phyloP scores from a whole-genome alignment of 2,888 invertebrate species.

The Diplolepis rosae region DNA sequence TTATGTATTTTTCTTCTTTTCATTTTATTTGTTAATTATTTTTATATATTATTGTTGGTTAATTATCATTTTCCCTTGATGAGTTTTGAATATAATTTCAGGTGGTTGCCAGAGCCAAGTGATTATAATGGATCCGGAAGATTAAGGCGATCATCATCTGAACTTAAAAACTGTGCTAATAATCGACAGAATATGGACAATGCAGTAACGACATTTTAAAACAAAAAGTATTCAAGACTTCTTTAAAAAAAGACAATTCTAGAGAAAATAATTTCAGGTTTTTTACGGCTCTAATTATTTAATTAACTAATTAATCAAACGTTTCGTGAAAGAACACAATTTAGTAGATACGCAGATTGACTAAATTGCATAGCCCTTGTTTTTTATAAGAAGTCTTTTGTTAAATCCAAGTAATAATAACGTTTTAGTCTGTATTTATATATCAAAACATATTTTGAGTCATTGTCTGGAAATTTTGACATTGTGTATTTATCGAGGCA shows the following conservation, averaged over 20 bases:
- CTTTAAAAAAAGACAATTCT: background rate
- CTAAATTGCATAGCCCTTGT: background rate
- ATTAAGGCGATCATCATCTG: conserved; percentile 31
- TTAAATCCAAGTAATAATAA: background rate
- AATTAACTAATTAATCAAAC: no score
- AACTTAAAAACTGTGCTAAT: conserved; percentile 45
- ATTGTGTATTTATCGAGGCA: background rate
- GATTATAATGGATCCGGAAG: conserved; percentile 33
- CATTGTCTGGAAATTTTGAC: background rate
- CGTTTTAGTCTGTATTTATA: background rate
- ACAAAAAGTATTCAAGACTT: background rate
- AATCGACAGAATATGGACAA: conserved; percentile 16
- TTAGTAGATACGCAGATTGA: background rate
- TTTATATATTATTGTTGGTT: no score
- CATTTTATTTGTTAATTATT: no score
- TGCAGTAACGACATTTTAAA: conserved; percentile 5
- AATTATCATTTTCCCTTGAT: no score
- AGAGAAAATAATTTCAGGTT: background rate
- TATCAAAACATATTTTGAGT: background rate
- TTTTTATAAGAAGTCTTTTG: background rate
- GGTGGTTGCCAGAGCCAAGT: conserved; percentile 60
- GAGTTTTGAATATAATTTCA: conserved; percentile 43
- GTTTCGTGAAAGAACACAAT: background rate
- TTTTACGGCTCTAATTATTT: background rate
- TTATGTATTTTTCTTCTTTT: no score